Evolutionary conservation across 2,113 vertebrate genomes (phyloP).

Genomic region (Aleadryas rufinucha): DNA sequence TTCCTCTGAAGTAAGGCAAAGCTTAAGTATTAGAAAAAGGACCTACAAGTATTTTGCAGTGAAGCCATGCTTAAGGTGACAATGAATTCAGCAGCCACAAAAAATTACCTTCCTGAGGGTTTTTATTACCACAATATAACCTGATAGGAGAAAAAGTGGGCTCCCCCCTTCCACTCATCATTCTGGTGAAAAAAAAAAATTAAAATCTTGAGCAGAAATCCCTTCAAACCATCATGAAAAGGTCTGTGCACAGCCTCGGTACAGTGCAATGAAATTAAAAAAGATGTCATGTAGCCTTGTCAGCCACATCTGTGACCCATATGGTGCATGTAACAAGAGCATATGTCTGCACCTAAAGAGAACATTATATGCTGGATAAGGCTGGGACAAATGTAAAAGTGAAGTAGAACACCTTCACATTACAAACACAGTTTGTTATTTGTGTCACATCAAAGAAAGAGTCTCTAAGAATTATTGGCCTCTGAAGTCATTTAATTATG

Average conservation of each 20-base stretch:
- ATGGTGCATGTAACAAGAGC: conserved; percentile 73
- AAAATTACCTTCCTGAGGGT: not conserved
- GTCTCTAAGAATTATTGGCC: conserved; percentile 69
- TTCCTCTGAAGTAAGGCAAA: not conserved
- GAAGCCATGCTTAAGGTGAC: not conserved
- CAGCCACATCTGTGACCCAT: conserved; percentile 76
- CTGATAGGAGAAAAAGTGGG: not conserved
- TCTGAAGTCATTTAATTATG: conserved; percentile 79
- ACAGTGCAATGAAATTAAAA: conserved; percentile 60
- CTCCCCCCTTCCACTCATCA: not conserved
- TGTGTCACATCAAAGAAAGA: conserved; percentile 77
- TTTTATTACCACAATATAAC: not conserved
- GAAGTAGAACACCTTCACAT: conserved; percentile 59
- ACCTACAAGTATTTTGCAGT: not conserved
- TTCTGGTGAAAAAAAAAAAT: not conserved
- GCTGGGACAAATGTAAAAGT: conserved; percentile 61
- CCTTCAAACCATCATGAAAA: conserved; percentile 21
- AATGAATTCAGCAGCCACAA: not conserved
- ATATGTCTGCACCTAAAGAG: conserved; percentile 65
- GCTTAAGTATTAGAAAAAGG: not conserved
- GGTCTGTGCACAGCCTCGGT: not conserved
- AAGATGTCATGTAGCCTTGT: conserved; percentile 63
- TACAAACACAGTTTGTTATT: conserved; percentile 73
- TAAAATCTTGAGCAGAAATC: conserved; percentile 7
- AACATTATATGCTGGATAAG: conserved; percentile 58